Base-by-base conservation (phyloP, 1,140 invertebrate species). In the Caenorhabditis briggsae region DNA sequence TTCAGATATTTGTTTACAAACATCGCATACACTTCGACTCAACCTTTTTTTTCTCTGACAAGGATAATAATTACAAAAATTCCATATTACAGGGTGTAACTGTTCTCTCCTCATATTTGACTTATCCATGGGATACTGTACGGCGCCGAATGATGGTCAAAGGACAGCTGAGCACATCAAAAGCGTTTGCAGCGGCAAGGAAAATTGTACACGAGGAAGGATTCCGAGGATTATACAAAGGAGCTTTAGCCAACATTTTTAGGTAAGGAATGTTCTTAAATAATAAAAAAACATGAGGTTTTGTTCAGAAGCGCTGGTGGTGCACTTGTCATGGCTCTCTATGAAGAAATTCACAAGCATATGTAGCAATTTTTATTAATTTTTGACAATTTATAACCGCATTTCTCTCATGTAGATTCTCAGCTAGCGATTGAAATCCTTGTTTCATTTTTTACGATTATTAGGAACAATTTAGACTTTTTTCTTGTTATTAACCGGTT, bases 41-140 rank as follows among this genome's bases (percentile, higher is more conserved):
- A n/a, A n/a, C n/a, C n/a, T n/a, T n/a, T n/a, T n/a, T n/a, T n/a
- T n/a, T n/a, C n/a, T n/a, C n/a, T n/a, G n/a, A n/a, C n/a, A n/a
- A n/a, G n/a, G n/a, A n/a, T n/a, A n/a, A n/a, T n/a, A 43, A 55
- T 55, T 20, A 41, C 7, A 56, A 64, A 14, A 41, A 55, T 48
- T 48, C 9, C 7, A 11, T 43, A 11, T 83, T 83, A 11, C 55
- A 86, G 85, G 56, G 56, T 20, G 86, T 87, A 7, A 78, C 86
- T 16, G 83, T 83, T 5, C 20, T 48, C 5, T 83, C 86, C 3
- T 70, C 82, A 7, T 87, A 87, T 46, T 58, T 87, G 20, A 87
- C 86, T 14, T 87, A 87, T 50, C 86, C 86, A 48, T 87, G 86
- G 86, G 86, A 87, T 65, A 87, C 86, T n/a, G 86, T 87, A 9